Evolutionary conservation across 2,888 invertebrate genomes (phyloP).

Genomic region (Limenitis camilla): DNA sequence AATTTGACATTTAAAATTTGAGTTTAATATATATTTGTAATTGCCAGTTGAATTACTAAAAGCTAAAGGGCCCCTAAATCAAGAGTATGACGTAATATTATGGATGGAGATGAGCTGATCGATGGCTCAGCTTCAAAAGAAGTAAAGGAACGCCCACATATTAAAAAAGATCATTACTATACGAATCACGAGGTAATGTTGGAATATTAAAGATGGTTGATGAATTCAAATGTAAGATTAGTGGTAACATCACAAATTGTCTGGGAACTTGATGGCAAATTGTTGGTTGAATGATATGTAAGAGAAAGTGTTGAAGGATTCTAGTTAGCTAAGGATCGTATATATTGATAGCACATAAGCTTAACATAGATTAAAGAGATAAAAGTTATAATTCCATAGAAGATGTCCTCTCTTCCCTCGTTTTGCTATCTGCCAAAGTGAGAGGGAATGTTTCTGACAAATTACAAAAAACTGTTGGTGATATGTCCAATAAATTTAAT

Average conservation of each 20-base stretch:
- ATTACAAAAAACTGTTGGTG: too few relatives aligned
- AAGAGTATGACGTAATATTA: constrained; percentile 29
- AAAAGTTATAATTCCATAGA: too few relatives aligned
- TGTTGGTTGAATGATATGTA: neutral
- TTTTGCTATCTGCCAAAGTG: too few relatives aligned
- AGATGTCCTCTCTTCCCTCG: too few relatives aligned
- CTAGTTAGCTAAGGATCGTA: too few relatives aligned
- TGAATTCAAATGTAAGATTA: constrained; percentile 9
- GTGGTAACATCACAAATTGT: constrained; percentile 8
- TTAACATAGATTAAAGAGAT: too few relatives aligned
- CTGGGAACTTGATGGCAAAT: constrained; percentile 1
- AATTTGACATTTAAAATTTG: neutral
- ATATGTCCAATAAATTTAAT: too few relatives aligned
- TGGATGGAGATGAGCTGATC: constrained; percentile 31
- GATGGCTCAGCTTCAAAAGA: constrained; percentile 25
- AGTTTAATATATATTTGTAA: constrained; percentile 5
- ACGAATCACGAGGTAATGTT: constrained; percentile 22
- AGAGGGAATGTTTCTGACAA: too few relatives aligned
- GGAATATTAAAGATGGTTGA: constrained; percentile 14
- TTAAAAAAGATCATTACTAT: constrained; percentile 28
- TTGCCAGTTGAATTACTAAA: constrained; percentile 2
- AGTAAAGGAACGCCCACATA: constrained; percentile 35
- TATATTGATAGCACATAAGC: too few relatives aligned
- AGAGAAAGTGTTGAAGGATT: neutral
- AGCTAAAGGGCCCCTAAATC: constrained; percentile 13